Evolutionary conservation across 2,888 invertebrate species (phyloP), one percentile per base, ranked within the genome.

Genomic region (Meteorus cinctellus): DNA sequence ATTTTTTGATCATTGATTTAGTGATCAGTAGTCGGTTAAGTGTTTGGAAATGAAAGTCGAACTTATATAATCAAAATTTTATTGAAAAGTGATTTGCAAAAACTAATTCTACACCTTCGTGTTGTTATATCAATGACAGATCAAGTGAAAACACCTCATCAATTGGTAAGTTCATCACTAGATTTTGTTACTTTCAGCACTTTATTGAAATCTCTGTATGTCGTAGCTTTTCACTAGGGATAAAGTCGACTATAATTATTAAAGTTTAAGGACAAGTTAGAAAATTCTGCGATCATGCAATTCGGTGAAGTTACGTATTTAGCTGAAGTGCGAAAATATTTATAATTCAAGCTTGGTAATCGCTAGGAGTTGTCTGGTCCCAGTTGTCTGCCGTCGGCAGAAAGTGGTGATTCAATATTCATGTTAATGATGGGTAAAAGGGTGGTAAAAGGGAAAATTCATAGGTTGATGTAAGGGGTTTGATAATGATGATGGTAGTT

Each of bases 61-160:
- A 27, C 19, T 24, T 5, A 0, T 14, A 60, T 24, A 10, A 27
- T 27, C 12, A 12, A 24, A 27, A 60, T n/a, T 24, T 60, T 60
- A 24, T 27, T 4, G 2, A 29, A n/a, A n/a, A 45, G 76, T 77
- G 77, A 65, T 68, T 45, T 68, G 63, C 69, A 65, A 1, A 73
- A 74, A 71, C 74, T 75, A 72, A 73, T 72, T 68, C 31, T 62
- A 31, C 45, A 71, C 71, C 62, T 67, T 68, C 73, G 41, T 69
- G 59, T 36, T 36, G 14, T 19, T 34, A 4, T n/a, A 5, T 16
- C 14, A 6, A 12, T 69, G 2, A 4, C n/a, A 14, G n/a, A 48
- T 48, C n/a, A n/a, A 48, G 48, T n/a, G 31, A 19, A 27, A 12
- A 5, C 27, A n/a, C 12, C 34, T 34, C 8, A 31, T 36, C 48